These are phyloP conservation scores for Triops cancriformis DNA, from an alignment of 1,140 invertebrate species.

Conservation along the genomic window DNA sequence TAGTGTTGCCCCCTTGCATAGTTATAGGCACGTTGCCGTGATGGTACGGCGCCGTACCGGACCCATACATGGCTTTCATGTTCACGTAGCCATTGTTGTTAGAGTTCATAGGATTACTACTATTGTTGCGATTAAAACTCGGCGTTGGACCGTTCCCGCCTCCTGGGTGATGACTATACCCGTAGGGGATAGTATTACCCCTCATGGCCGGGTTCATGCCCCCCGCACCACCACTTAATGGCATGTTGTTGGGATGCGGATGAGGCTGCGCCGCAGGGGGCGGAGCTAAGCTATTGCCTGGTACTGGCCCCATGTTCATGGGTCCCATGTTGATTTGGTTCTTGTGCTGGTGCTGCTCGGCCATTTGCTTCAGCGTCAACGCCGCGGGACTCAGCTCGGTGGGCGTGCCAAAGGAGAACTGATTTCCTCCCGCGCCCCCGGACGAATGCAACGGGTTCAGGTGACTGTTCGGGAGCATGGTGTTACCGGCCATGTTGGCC, in stretches of 20 bases:
- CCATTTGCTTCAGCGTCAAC: conserved; percentile 90
- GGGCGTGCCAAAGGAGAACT: not conserved
- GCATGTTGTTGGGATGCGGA: conserved; percentile 24
- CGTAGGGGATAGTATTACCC: conserved; percentile 17
- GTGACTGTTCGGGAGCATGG: not conserved
- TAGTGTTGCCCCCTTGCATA: not conserved
- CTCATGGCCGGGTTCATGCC: conserved; percentile 23
- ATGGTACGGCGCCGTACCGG: not conserved
- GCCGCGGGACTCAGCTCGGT: conserved; percentile 63
- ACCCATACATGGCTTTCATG: conserved; percentile 17
- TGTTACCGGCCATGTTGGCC: not conserved
- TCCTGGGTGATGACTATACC: not conserved
- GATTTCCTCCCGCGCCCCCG: not conserved
- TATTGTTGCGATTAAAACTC: conserved; percentile 19
- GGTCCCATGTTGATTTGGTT: conserved; percentile 49
- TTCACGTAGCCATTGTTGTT: conserved; percentile 28
- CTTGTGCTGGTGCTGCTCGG: conserved; percentile 88
- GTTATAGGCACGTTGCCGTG: conserved; percentile 4
- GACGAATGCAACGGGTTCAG: not conserved
- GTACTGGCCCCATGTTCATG: conserved; percentile 28
- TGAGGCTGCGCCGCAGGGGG: conserved; percentile 23
- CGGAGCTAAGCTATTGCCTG: conserved; percentile 26
- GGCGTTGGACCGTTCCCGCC: conserved; percentile 25
- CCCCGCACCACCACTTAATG: conserved; percentile 13
- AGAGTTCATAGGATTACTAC: too few relatives aligned